Evolutionary conservation across 2,113 vertebrate species (phyloP), one percentile per base, ranked within the genome.

Genomic region (Morone saxatilis): DNA sequence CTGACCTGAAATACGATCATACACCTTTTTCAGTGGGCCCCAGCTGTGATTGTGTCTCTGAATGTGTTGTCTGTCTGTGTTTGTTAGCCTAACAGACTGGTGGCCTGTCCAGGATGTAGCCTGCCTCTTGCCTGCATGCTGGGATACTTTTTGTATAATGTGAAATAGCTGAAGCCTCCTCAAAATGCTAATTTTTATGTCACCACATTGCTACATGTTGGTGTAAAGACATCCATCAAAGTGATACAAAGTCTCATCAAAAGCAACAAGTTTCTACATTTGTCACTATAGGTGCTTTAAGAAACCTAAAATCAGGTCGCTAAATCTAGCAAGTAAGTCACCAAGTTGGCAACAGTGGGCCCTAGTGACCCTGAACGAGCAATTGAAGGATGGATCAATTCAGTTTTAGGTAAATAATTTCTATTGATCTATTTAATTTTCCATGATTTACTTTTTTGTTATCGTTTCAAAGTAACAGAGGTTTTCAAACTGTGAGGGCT

Each of bases 1-100:
- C 71, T 50, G 22, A 70, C 7, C 57, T 66, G 62, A 85, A 82
- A 85, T 70, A n/a, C 77, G 71, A 80, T 66, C 71, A 69, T 53
- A 43, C 48, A 60, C 20, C 41, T 67, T 47, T 71, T 66, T 63
- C 62, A 76, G 16, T 14, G 12, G 70, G 31, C 0, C 43, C 48
- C 7, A 51, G 31, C 19, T 61, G 20, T 67, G 50, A 84, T 66
- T 54, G 38, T 53, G n/a, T 76, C 60, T 19, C n/a, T 22, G 47
- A 53, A 36, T 56, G 10, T 56, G 10, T 56, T 70, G 8, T 77
- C 16, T 62, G 60, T 0, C 31, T 65, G 45, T 51, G 31, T 76
- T 36, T 75, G 71, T 67, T 65, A 59, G 61, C 17, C 14, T 41
- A 6, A 1, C n/a, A 45, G 38, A 56, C 41, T 53, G 31, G 11